phyloP scores from a whole-genome alignment of 2,888 invertebrate genomes.

The Proisotoma minuta region DNA sequence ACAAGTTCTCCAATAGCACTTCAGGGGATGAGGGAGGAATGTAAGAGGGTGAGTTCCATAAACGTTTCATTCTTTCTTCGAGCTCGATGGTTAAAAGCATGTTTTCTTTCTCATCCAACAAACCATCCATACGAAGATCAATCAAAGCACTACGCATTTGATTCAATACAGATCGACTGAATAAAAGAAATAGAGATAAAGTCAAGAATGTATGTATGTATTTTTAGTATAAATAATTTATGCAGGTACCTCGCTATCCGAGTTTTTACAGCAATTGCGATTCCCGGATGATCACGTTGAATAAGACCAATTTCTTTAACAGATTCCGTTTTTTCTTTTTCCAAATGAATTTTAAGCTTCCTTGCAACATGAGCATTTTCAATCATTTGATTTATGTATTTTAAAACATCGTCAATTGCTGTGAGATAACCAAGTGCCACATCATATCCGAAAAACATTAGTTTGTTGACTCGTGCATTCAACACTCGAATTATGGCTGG shows the following conservation, averaged over 20 bases:
- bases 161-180: slow-evolving; percentile 60
- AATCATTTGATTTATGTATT: slow-evolving; percentile 56
- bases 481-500: slow-evolving; percentile 57
- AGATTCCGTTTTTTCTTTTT: slow-evolving; percentile 52
- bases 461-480: slow-evolving; percentile 58
- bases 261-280: slow-evolving; percentile 63
- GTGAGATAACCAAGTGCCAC: slow-evolving; percentile 62
- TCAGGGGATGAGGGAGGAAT: slow-evolving; percentile 39
- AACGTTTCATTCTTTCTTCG: slow-evolving; percentile 56
- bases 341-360: slow-evolving; percentile 47
- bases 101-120: slow-evolving; percentile 60
- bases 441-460: slow-evolving; percentile 60
- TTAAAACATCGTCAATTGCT: slow-evolving; percentile 60
- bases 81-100: slow-evolving; percentile 55
- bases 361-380: slow-evolving; percentile 51
- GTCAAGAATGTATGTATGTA: too few relatives aligned
- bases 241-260: slow-evolving; percentile 62
- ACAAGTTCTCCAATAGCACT: slow-evolving; percentile 50
- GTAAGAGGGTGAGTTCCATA: slow-evolving; percentile 45
- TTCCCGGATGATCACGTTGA: slow-evolving; percentile 59
- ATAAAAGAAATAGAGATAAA: too few relatives aligned
- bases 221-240: too few relatives aligned
- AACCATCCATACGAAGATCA: slow-evolving; percentile 57
- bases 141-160: slow-evolving; percentile 58
- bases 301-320: slow-evolving; percentile 55